Base-by-base conservation (phyloP, 2,797 vertebrate species). In the Odontamblyopus rebecca region DNA sequence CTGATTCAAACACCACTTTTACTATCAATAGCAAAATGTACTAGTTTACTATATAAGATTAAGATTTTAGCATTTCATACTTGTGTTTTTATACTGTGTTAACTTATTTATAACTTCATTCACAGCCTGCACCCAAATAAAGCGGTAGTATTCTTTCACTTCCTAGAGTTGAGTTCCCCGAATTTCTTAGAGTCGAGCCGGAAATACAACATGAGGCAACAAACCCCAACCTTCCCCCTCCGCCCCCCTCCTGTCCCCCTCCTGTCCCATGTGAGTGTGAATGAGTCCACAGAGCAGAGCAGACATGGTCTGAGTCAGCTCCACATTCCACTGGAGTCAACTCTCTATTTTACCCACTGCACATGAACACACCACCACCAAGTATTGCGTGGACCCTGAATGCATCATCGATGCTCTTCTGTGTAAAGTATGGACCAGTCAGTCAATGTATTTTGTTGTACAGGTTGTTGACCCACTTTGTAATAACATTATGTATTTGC, bases 321-420 rank as follows among this genome's bases (percentile, higher is more conserved):
- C 86, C 85, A 80, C 93, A 94, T 94, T 94, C 93, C 93, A 90
- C 76, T 86, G 91, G 92, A 93, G 93, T 93, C 92, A 93, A 92
- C 85, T 85, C 80, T 89, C 89, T 88, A 89, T 86, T 91, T 91
- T 89, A 89, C 85, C 87, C 91, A 78, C 89, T 59, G 53, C 80
- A 68, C 82, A 68, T 74, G 80, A 68, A 70, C 77, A 79, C 71
- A 69, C 60, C 50, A 73, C 61, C 73, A 66, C 68, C 62, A 50
- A 72, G 27, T 73, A 62, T 59, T 59, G 67, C 67, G 67, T 48
- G 63, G 60, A 72, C 65, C 74, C 61, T 67, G 71, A 48, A 75
- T 1, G 19, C 62, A 73, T 72, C 69, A 82, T 73, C 74, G 70
- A 53, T 67, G 76, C 71, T 72, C 41, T n/a, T 63, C 66, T 48